A percentile compares a stretch with the other conserved stretches of the same genome.
These are phyloP conservation scores for Drosophila limbata DNA, from an alignment of 2,888 invertebrate genomes.

Conservation along the genomic window DNA sequence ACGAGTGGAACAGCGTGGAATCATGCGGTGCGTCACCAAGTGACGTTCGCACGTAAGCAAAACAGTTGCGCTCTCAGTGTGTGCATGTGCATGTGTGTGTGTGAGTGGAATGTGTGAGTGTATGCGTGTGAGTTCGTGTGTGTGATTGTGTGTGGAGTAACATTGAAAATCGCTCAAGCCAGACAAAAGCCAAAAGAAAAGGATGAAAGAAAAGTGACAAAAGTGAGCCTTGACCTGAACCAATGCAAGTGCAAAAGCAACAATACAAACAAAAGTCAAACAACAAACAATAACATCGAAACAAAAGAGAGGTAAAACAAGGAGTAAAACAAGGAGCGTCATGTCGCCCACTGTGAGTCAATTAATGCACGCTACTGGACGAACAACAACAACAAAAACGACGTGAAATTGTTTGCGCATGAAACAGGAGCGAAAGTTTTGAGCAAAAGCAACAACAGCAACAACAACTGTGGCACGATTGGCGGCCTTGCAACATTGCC, in stretches of 20 bases:
- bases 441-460: slow-evolving; percentile 17
- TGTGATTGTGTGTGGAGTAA: slow-evolving; percentile 47
- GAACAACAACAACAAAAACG: slow-evolving; percentile 3
- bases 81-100: slow-evolving; percentile 15
- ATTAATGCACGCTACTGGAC: slow-evolving; percentile 42
- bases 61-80: slow-evolving; percentile 48
- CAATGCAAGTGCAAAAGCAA: slow-evolving; percentile 44
- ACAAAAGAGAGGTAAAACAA: slow-evolving; percentile 6
- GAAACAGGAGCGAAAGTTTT: slow-evolving; percentile 3
- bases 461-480: slow-evolving; percentile 39
- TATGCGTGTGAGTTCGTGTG: slow-evolving; percentile 14
- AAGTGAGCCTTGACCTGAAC: slow-evolving; percentile 73
- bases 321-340: slow-evolving; percentile 21
- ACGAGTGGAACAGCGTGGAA: slow-evolving; percentile 54
- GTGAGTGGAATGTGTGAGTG: slow-evolving; percentile 25
- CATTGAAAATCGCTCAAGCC: slow-evolving; percentile 47
- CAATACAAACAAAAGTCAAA: slow-evolving; percentile 5
- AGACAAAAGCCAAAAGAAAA: slow-evolving; percentile 46
- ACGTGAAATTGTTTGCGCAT: slow-evolving; percentile 26
- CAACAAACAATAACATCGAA: slow-evolving; percentile 9
- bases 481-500: slow-evolving; percentile 33
- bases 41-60: slow-evolving; percentile 61
- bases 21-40: slow-evolving; percentile 74
- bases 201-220: slow-evolving; percentile 27
- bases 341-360: slow-evolving; percentile 49